Conservation (phyloP, 2,113 vertebrate genomes). For the Xiphophorus couchianus region DNA sequence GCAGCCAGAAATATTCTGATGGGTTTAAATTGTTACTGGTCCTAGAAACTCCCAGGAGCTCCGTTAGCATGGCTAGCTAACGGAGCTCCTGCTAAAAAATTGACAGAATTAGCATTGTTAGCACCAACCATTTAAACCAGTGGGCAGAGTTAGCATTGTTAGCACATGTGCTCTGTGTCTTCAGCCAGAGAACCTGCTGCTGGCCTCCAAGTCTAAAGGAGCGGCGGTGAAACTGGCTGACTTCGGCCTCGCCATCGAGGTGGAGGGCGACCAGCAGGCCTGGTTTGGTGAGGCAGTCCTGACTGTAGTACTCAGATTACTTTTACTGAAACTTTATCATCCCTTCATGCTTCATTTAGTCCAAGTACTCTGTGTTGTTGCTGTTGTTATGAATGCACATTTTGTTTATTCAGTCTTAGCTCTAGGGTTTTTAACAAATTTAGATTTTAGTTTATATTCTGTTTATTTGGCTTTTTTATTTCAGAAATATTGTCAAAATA, state of each 20-base stretch:
- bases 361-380: not conserved
- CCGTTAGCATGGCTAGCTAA: not conserved
- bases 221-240: constrained; percentile 71
- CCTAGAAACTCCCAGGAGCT: too few species aligned
- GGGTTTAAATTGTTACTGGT: not conserved
- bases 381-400: not conserved
- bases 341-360: not conserved
- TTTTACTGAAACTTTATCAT: not conserved
- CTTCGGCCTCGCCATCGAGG: constrained; percentile 73
- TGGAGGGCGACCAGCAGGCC: constrained; percentile 77
- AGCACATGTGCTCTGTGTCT: constrained; percentile 28
- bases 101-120: constrained; percentile 22
- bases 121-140: not conserved
- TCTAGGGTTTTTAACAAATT: not conserved
- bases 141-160: constrained; percentile 21
- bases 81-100: not conserved
- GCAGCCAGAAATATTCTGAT: not conserved
- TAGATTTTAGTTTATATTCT: not conserved
- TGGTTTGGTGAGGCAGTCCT: constrained; percentile 62
- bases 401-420: not conserved
- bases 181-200: constrained; percentile 71
- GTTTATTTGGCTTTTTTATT: not conserved
- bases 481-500: not conserved
- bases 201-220: constrained; percentile 75
- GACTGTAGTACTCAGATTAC: not conserved